Percentiles rank a stretch among this genome's conserved stretches.
phyloP scores from a whole-genome alignment of 1,140 invertebrate genomes.

The Musca vetustissima region DNA sequence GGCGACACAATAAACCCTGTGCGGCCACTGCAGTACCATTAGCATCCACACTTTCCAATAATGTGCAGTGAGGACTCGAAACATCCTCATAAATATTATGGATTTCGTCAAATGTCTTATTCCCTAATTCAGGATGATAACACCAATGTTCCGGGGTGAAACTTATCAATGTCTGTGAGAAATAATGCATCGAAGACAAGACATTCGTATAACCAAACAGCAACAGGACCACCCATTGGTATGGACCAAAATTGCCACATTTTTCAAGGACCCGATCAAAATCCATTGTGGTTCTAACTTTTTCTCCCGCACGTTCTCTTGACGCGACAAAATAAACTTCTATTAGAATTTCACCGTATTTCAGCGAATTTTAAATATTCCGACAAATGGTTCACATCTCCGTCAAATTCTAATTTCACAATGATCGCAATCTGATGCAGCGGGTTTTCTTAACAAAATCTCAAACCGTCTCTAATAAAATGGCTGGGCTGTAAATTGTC shows the following conservation, averaged over 20 bases:
- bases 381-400: too few relatives aligned
- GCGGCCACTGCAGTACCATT: slow-evolving; percentile 26
- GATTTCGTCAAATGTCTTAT: slow-evolving; percentile 21
- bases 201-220: slow-evolving; percentile 63
- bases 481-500: too few relatives aligned
- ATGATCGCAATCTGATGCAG: too few relatives aligned
- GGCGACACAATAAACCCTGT: slow-evolving; percentile 38
- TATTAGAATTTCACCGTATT: too few relatives aligned
- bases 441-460: too few relatives aligned
- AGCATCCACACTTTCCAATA: slow-evolving; percentile 27
- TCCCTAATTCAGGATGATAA: slow-evolving; percentile 25
- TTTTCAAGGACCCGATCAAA: slow-evolving; percentile 62
- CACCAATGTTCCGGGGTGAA: slow-evolving; percentile 56
- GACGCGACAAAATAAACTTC: too few relatives aligned
- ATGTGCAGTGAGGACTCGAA: slow-evolving; percentile 40
- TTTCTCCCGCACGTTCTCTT: not conserved
- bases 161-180: slow-evolving; percentile 61
- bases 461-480: too few relatives aligned
- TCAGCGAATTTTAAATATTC: too few relatives aligned
- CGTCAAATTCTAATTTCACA: too few relatives aligned
- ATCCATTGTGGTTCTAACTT: slow-evolving; percentile 47
- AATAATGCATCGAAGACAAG: slow-evolving; percentile 60
- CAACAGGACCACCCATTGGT: slow-evolving; percentile 62
- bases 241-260: slow-evolving; percentile 64
- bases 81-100: slow-evolving; percentile 17